These are phyloP conservation scores for Atopsyche davidsoni DNA, from an alignment of 1,140 invertebrate species.

Conservation along the genomic window DNA sequence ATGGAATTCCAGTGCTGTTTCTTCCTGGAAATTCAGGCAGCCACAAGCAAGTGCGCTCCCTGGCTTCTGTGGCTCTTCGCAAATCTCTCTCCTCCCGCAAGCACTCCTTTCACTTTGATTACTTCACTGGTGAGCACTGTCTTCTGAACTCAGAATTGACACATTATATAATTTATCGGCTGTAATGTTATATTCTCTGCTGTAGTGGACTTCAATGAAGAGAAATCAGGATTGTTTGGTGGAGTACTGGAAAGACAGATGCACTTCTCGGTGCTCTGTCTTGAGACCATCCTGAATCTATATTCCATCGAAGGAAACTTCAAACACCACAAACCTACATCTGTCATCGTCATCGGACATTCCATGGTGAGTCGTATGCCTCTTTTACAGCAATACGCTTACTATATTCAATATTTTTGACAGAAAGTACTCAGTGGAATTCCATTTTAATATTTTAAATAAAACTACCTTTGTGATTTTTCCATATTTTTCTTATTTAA, in stretches of 20 bases:
- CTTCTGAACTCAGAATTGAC: too few species aligned
- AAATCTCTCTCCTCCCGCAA: conserved; percentile 59
- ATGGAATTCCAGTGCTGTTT: conserved; percentile 81
- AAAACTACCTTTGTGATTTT: too few species aligned
- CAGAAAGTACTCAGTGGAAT: too few species aligned
- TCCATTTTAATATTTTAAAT: too few species aligned
- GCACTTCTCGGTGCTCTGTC: conserved; percentile 60
- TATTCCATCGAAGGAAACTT: conserved; percentile 46
- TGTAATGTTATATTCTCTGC: conserved; percentile 21
- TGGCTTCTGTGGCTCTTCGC: conserved; percentile 75
- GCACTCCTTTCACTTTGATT: conserved; percentile 70
- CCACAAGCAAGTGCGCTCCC: conserved; percentile 70
- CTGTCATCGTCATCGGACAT: conserved; percentile 73
- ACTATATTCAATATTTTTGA: conserved; percentile 3
- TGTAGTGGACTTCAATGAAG: conserved; percentile 69
- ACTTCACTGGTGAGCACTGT: conserved; percentile 54
- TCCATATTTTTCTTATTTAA: too few species aligned
- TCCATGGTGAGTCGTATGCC: conserved; percentile 63
- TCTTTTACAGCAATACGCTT: not conserved
- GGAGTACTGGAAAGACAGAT: conserved; percentile 67
- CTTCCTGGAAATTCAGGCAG: conserved; percentile 85
- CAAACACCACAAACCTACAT: conserved; percentile 36
- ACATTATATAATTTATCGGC: not conserved
- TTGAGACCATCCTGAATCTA: conserved; percentile 61
- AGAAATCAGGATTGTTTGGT: conserved; percentile 66